Evolutionary conservation across 2,888 invertebrate genomes (phyloP).

Genomic region (Erebia palarica): DNA sequence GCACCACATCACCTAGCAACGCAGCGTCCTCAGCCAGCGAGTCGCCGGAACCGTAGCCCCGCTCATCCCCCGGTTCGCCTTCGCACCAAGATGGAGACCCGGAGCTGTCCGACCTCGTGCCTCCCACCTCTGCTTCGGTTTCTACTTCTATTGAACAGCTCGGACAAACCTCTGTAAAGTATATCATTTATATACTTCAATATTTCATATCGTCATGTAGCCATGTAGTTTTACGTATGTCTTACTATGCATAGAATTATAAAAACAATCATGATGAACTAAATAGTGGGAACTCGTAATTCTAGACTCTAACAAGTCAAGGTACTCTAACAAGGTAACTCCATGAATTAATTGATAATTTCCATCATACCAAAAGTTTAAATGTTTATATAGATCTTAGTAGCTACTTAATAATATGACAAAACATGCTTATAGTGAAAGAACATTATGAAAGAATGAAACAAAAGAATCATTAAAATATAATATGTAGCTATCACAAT

Average conservation of each 20-base stretch:
- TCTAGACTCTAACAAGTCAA: background rate
- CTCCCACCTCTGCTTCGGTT: conserved; percentile 71
- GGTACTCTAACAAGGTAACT: background rate
- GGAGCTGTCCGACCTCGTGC: conserved; percentile 67
- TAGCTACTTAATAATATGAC: conserved; percentile 20
- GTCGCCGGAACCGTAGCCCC: conserved; percentile 80
- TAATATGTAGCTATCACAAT: conserved; percentile 25
- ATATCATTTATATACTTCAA: background rate
- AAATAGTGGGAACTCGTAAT: background rate
- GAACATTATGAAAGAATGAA: conserved; percentile 25
- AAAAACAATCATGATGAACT: background rate
- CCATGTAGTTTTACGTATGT: background rate
- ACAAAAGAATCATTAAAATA: conserved; percentile 24
- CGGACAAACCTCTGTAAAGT: conserved; percentile 73
- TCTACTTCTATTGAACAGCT: conserved; percentile 76
- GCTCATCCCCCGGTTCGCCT: conserved; percentile 75
- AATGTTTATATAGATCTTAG: conserved; percentile 12
- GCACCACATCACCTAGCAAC: conserved; percentile 62
- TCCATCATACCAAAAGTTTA: background rate
- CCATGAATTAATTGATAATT: background rate
- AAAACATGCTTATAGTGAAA: conserved; percentile 37
- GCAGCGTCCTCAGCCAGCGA: conserved; percentile 78
- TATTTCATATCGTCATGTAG: background rate
- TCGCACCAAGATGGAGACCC: conserved; percentile 82
- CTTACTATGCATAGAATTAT: background rate